Base-by-base conservation (phyloP, 2,113 vertebrate species). In the Puffinus mauretanicus region DNA sequence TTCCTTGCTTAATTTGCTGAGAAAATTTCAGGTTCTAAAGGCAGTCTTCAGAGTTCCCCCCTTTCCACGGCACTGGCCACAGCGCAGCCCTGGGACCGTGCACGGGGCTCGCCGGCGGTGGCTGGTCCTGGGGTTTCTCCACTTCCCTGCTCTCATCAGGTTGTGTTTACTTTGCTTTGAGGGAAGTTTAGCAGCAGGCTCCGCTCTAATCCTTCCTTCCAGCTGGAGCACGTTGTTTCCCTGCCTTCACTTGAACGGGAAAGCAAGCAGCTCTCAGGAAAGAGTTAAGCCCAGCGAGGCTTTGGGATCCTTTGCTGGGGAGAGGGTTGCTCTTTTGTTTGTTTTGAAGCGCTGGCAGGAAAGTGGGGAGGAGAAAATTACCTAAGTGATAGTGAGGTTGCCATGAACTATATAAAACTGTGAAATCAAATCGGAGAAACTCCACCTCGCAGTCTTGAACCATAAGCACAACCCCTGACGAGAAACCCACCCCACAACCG, bases 291-390 rank as follows among this genome's bases (percentile, higher is more conserved):
- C 58, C 38, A 1, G 65, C 4, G 2, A 83, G 72, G 93, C 93
- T 94, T 73, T 80, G 93, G 93, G 91, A 46, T 96, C 93, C 93
- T 97, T 94, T 38, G 80, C 88, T 92, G 95, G 93, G 96, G 96
- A 94, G 86, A 94, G 73, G 85, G 86, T 49, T 38, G 89, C 34
- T 81, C 93, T 70, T 86, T 81, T 95, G 94, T 96, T 97, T 97
- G 91, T 96, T 96, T 97, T 88, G 96, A 96, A 96, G 95, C 6
- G 1, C 94, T 95, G 95, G 94, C 96, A 96, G 94, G 96, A 94
- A 97, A 97, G 89, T 5, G 69, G 95, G 96, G 96, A 97, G 96
- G 96, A 96, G 96, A 96, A 44, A 96, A 97, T 97, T 95, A 97
- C 94, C 97, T 97, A 95, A 96, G 96, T 96, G 95, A 97, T 97